Evolutionary conservation across 53 echinoderm and acorn worm genomes (phyloP).

Genomic region (Paracentrotus lividus): DNA sequence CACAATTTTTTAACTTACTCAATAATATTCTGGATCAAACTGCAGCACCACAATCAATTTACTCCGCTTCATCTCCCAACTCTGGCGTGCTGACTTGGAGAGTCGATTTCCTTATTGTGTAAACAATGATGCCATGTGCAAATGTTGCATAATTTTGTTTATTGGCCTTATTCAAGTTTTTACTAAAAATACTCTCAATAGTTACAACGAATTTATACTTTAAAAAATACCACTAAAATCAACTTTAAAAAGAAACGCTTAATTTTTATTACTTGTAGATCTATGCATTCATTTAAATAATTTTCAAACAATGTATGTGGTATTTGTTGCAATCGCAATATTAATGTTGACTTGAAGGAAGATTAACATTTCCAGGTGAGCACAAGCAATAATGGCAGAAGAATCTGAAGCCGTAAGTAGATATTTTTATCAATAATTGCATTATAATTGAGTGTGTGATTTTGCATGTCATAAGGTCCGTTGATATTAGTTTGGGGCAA

Average conservation of each 20-base stretch:
- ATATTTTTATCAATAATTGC: neutral
- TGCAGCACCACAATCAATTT: too few species aligned
- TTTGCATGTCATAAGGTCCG: neutral
- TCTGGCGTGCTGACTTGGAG: too few species aligned
- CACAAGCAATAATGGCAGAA: slow-evolving; percentile 39
- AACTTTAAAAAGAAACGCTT: neutral
- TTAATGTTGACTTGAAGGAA: neutral
- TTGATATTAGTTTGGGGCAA: neutral
- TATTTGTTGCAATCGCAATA: neutral
- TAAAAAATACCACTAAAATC: too few species aligned
- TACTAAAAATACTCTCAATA: neutral
- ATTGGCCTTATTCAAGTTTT: neutral
- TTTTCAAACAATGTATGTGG: neutral
- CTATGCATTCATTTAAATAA: neutral
- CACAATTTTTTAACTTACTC: too few species aligned
- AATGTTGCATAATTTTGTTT: slow-evolving; percentile 18
- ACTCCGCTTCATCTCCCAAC: too few species aligned
- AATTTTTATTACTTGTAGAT: neutral
- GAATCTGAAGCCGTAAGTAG: slow-evolving; percentile 57
- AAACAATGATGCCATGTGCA: slow-evolving; percentile 37
- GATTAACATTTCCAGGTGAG: neutral
- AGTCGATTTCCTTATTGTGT: neutral
- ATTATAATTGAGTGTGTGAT: neutral
- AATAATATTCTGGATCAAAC: too few species aligned
- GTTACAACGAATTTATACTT: neutral